Percentiles rank a stretch among this genome's conserved stretches.
phyloP scores from a whole-genome alignment of 2,113 vertebrate species.

The Thunnus maccoyii region DNA sequence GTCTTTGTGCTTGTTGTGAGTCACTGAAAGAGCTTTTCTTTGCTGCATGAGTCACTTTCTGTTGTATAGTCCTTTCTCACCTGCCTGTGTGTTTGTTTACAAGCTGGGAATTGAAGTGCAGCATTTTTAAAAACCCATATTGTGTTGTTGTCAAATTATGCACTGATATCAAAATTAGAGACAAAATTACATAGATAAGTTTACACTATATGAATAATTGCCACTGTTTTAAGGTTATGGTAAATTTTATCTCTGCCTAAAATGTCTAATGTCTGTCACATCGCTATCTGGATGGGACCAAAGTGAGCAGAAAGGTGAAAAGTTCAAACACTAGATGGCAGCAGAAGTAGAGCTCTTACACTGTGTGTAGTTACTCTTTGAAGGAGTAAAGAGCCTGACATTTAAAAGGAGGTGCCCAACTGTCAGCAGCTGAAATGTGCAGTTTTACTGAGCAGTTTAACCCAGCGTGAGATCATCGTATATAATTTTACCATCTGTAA shows the following conservation, averaged over 20 bases:
- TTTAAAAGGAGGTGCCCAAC: too few species aligned
- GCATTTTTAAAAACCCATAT: not conserved
- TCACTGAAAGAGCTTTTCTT: conserved; percentile 2
- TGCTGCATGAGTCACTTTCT: not conserved
- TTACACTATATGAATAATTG: not conserved
- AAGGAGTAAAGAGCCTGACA: not conserved
- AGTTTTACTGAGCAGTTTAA: too few species aligned
- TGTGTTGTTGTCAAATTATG: not conserved
- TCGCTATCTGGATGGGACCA: too few species aligned
- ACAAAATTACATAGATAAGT: not conserved
- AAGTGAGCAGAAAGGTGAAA: too few species aligned
- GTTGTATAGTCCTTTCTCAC: not conserved
- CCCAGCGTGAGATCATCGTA: too few species aligned
- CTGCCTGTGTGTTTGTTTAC: not conserved
- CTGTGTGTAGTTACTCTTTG: not conserved
- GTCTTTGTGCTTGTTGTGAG: not conserved
- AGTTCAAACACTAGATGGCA: not conserved
- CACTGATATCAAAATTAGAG: not conserved
- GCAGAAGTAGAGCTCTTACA: not conserved
- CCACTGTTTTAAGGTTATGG: not conserved
- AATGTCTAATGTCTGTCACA: too few species aligned
- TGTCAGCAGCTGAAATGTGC: too few species aligned
- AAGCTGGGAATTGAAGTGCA: not conserved
- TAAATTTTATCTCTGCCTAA: too few species aligned
- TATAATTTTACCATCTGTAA: too few species aligned